These are phyloP conservation scores for Nesidiocoris tenuis DNA, from an alignment of 2,888 invertebrate species.

Conservation along the genomic window DNA sequence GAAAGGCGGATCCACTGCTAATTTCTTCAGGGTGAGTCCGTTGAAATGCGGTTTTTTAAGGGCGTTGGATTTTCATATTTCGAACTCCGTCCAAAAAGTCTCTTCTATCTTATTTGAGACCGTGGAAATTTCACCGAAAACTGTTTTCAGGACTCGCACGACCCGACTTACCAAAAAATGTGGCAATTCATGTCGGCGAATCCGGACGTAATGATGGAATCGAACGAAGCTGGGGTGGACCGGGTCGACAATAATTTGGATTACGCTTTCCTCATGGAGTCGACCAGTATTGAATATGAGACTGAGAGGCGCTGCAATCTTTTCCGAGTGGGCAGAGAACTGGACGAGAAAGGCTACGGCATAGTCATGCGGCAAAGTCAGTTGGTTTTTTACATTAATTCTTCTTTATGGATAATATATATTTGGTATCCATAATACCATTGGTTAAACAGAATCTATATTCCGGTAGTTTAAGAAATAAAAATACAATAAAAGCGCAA, in stretches of 20 bases:
- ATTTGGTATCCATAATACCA: not conserved
- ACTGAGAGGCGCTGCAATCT: constrained; percentile 75
- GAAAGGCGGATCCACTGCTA: constrained; percentile 76
- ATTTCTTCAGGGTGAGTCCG: constrained; percentile 83
- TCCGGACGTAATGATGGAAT: constrained; percentile 61
- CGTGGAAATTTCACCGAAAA: no score
- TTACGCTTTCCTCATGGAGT: constrained; percentile 90
- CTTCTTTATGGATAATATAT: not conserved
- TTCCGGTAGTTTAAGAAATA: not conserved
- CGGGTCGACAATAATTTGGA: constrained; percentile 60
- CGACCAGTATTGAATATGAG: constrained; percentile 82
- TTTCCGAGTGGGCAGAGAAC: constrained; percentile 68
- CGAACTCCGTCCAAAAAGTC: no score
- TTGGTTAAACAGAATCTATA: not conserved
- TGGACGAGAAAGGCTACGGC: constrained; percentile 85
- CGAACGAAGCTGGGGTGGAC: constrained; percentile 66
- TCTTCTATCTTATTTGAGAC: no score
- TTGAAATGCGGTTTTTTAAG: no score
- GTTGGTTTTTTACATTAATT: constrained; percentile 37
- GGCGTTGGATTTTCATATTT: no score
- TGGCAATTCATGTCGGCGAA: constrained; percentile 73
- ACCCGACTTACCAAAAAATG: constrained; percentile 76
- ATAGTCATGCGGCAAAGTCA: constrained; percentile 80
- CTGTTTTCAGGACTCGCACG: constrained; percentile 68
- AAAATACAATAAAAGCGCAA: not conserved